Percentiles rank a stretch among this genome's conserved stretches.
Evolutionary conservation across 2,888 invertebrate species (phyloP).

Genomic region (Taphrorychus bicolor): DNA sequence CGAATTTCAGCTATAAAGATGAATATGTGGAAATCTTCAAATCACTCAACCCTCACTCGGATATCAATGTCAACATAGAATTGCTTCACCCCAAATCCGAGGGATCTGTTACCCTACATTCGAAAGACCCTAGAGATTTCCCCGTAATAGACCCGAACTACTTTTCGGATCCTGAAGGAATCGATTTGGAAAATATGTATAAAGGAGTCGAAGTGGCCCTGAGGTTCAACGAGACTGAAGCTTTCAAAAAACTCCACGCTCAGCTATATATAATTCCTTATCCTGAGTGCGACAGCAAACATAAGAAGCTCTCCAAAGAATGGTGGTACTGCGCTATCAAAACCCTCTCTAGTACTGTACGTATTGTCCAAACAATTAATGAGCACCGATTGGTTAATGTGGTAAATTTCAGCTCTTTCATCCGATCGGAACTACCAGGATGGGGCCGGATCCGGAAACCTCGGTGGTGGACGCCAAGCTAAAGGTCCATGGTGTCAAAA

Average conservation of each 20-base stretch:
- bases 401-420: constrained; percentile 18
- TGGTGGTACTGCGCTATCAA: constrained; percentile 43
- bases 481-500: constrained; percentile 15
- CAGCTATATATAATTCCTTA: constrained; percentile 50
- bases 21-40: constrained; percentile 14
- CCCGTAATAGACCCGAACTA: constrained; percentile 21
- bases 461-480: constrained; percentile 15
- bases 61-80: constrained; percentile 11
- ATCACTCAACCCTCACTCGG: neutral
- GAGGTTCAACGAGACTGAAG: constrained; percentile 60
- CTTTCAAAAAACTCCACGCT: constrained; percentile 63
- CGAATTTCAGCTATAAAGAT: constrained; percentile 10
- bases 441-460: constrained; percentile 9
- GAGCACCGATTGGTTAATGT: too few relatives aligned
- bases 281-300: constrained; percentile 27
- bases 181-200: constrained; percentile 59
- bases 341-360: constrained; percentile 15
- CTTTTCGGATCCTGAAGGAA: constrained; percentile 21
- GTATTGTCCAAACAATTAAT: too few relatives aligned
- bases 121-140: constrained; percentile 17
- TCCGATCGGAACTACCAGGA: constrained; percentile 11
- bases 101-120: constrained; percentile 11
- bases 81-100: constrained; percentile 15
- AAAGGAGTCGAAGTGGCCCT: constrained; percentile 61
- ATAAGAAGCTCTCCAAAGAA: constrained; percentile 20